Conservation (phyloP, 2,797 vertebrate species). For the Enteromius thamalakanensis region DNA sequence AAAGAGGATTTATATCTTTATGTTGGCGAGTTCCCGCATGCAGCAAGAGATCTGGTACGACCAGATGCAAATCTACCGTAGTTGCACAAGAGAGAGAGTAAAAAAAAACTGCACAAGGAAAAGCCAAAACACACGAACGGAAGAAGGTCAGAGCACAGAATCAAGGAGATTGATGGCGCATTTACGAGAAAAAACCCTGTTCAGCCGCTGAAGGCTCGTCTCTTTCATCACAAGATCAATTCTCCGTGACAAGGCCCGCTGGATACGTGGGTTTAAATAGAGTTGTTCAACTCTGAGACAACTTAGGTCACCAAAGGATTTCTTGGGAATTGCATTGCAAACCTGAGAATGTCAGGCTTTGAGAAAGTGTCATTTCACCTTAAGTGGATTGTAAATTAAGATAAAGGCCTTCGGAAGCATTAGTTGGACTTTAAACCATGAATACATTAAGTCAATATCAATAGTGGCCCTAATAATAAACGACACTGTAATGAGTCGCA, state of each 20-base stretch:
- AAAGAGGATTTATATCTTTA: constrained; percentile 16
- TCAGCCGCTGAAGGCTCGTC: constrained; percentile 19
- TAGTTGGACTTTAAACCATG: constrained; percentile 35
- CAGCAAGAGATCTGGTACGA: not conserved
- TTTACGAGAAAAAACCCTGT: not conserved
- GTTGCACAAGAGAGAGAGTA: not conserved
- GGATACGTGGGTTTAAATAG: constrained; percentile 33
- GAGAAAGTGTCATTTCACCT: constrained; percentile 27
- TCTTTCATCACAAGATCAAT: constrained; percentile 40
- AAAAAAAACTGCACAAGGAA: not conserved
- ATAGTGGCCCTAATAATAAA: constrained; percentile 40
- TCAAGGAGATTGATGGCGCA: constrained; percentile 6
- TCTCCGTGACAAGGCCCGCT: constrained; percentile 1
- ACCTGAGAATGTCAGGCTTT: constrained; percentile 17
- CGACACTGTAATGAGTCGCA: constrained; percentile 37
- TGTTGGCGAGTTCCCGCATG: constrained; percentile 6
- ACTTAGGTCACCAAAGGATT: constrained; percentile 10
- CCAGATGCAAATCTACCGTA: not conserved
- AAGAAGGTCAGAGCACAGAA: constrained; percentile 12
- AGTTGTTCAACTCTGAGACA: constrained; percentile 26
- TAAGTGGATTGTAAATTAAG: not conserved
- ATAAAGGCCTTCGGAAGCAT: constrained; percentile 2
- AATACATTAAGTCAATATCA: constrained; percentile 51
- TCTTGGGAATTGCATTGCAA: constrained; percentile 23
- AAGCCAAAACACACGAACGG: not conserved